A percentile compares a stretch with the other conserved stretches of the same genome.
phyloP scores from a whole-genome alignment of 2,797 vertebrate genomes.

The Etheostoma nigrum region DNA sequence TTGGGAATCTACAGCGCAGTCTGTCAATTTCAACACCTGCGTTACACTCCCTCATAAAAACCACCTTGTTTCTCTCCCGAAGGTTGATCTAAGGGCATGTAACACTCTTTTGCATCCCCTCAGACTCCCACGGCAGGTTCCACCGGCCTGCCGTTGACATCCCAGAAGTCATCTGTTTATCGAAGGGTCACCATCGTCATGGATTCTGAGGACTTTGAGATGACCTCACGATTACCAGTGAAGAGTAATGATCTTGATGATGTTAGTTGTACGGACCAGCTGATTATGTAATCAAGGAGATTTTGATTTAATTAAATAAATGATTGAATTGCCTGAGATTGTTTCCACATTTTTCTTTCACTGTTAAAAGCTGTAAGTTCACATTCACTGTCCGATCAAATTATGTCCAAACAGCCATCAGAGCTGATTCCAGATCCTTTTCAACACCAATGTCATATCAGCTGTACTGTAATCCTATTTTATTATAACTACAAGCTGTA shows the following conservation, averaged over 20 bases:
- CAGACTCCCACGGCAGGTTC: constrained; percentile 59
- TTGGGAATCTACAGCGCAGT: constrained; percentile 71
- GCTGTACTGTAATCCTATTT: constrained; percentile 18
- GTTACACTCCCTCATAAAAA: constrained; percentile 75
- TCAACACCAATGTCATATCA: constrained; percentile 33
- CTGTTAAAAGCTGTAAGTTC: constrained; percentile 30
- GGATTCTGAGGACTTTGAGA: constrained; percentile 50
- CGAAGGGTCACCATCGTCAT: constrained; percentile 60
- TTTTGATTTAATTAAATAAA: constrained; percentile 34
- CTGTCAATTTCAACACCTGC: constrained; percentile 81
- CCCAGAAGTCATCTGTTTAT: constrained; percentile 73
- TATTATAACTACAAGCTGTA: constrained; percentile 13
- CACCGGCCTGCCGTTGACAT: constrained; percentile 51
- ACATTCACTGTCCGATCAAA: neutral
- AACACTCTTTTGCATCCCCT: constrained; percentile 55
- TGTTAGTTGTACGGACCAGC: constrained; percentile 13
- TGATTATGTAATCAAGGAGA: constrained; percentile 31
- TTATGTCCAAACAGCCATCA: constrained; percentile 25
- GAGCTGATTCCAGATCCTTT: constrained; percentile 34
- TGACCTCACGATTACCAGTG: constrained; percentile 48
- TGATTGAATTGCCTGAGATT: constrained; percentile 13
- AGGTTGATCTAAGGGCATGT: constrained; percentile 74
- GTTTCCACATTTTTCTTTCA: constrained; percentile 17
- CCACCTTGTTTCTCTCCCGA: constrained; percentile 67
- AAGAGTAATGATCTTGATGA: neutral